Evolutionary conservation across 2,888 invertebrate genomes (phyloP).

Genomic region (Callyntrura guangdongensis): DNA sequence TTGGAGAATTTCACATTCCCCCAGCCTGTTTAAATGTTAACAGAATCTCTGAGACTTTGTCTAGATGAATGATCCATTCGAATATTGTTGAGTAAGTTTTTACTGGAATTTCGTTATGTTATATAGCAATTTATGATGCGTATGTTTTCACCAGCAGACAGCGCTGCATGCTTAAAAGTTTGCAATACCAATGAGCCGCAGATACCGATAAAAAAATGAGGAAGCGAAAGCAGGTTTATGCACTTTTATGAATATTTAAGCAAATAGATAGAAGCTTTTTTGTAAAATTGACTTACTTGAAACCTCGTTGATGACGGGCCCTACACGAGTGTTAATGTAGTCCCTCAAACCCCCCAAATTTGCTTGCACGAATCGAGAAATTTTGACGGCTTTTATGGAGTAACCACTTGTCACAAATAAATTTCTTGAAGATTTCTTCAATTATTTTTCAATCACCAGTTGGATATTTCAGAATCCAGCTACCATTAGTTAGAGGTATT

Average conservation of each 20-base stretch:
- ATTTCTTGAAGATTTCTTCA: neutral
- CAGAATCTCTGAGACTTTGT: neutral
- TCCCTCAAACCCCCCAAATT: conserved; percentile 84
- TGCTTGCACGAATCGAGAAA: conserved; percentile 84
- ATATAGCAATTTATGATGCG: no score
- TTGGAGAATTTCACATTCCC: conserved; percentile 60
- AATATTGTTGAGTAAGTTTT: no score
- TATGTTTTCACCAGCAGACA: no score
- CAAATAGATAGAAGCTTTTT: neutral
- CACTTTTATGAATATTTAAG: neutral
- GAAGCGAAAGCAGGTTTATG: neutral
- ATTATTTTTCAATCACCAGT: conserved; percentile 43
- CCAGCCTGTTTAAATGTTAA: conserved; percentile 15
- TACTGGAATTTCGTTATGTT: no score
- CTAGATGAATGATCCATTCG: no score
- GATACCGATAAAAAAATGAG: neutral
- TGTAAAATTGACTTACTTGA: conserved; percentile 83
- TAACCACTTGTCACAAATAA: conserved; percentile 57
- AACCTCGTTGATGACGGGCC: conserved; percentile 84
- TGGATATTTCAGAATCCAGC: no score
- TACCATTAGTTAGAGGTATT: conserved; percentile 13
- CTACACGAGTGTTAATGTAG: conserved; percentile 84
- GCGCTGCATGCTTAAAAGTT: no score
- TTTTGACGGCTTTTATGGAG: conserved; percentile 83
- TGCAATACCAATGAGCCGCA: neutral